Conservation (phyloP, 2,113 vertebrate species). For the Emydocephalus ijimae region DNA sequence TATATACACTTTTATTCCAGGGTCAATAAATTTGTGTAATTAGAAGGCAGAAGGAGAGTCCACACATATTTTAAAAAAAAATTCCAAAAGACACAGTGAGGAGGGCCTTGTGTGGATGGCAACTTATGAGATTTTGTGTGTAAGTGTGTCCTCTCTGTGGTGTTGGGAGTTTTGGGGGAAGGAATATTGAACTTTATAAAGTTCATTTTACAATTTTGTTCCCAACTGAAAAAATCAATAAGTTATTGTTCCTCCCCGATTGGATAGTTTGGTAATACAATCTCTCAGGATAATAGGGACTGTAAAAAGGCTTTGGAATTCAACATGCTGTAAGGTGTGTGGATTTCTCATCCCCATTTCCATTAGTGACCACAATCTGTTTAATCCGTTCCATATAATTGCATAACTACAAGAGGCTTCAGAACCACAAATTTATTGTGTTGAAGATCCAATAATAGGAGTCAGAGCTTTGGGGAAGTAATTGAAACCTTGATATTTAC, state of each 20-base stretch:
- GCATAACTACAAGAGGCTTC: neutral
- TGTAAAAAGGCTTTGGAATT: neutral
- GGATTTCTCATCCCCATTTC: neutral
- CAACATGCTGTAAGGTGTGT: neutral
- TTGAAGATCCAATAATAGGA: neutral
- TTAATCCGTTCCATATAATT: neutral
- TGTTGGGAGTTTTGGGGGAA: neutral
- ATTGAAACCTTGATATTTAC: neutral
- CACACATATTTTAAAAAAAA: neutral
- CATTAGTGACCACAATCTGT: neutral
- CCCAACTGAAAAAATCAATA: neutral
- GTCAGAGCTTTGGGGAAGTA: neutral
- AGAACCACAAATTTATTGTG: neutral
- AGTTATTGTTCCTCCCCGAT: neutral
- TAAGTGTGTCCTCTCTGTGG: neutral
- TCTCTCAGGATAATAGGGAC: neutral
- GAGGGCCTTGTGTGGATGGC: neutral
- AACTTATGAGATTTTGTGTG: neutral
- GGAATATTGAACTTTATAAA: neutral
- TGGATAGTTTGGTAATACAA: neutral
- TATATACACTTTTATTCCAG: neutral
- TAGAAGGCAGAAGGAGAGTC: neutral
- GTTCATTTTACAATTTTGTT: neutral
- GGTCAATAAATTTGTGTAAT: neutral
- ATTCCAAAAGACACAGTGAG: neutral